Percentiles rank a stretch among this genome's conserved stretches.
Conservation (phyloP, 2,113 vertebrate species). For the Epinephelus fuscoguttatus region DNA sequence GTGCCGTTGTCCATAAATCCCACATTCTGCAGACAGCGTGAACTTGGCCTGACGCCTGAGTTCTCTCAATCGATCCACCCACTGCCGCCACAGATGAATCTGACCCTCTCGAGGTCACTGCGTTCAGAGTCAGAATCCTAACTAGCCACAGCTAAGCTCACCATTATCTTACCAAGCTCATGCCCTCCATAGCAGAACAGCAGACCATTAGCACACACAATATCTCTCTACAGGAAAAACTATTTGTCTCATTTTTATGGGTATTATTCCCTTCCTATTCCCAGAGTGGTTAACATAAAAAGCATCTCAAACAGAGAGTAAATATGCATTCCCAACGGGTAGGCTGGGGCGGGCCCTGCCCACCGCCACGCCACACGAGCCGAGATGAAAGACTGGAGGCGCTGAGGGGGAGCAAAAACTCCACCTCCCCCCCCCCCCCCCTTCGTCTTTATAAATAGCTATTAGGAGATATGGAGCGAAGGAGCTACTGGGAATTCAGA, state of each 20-base stretch:
- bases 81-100: not conserved
- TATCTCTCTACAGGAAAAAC: slow-evolving; percentile 17
- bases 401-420: slow-evolving; percentile 35
- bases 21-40: slow-evolving; percentile 14
- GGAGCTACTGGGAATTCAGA: slow-evolving; percentile 52
- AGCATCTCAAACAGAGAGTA: slow-evolving; percentile 56
- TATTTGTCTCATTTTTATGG: slow-evolving; percentile 34
- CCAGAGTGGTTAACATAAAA: slow-evolving; percentile 59
- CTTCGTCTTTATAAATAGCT: slow-evolving; percentile 68
- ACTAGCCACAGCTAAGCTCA: not conserved
- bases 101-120: slow-evolving; percentile 31
- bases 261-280: slow-evolving; percentile 18
- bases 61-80: slow-evolving; percentile 24
- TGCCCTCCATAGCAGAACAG: not conserved
- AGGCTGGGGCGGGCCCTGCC: slow-evolving; percentile 26
- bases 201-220: slow-evolving; percentile 3
- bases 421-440: slow-evolving; percentile 20
- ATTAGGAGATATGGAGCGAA: slow-evolving; percentile 59
- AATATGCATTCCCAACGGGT: slow-evolving; percentile 52
- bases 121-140: not conserved
- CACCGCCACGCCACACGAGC: slow-evolving; percentile 47
- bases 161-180: not conserved
- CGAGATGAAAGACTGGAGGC: slow-evolving; percentile 56
- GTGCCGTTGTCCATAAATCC: slow-evolving; percentile 12
- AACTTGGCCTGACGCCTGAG: slow-evolving; percentile 28